These are phyloP conservation scores for Tetramorium alpestre DNA, from an alignment of 1,140 invertebrate species.

Conservation along the genomic window DNA sequence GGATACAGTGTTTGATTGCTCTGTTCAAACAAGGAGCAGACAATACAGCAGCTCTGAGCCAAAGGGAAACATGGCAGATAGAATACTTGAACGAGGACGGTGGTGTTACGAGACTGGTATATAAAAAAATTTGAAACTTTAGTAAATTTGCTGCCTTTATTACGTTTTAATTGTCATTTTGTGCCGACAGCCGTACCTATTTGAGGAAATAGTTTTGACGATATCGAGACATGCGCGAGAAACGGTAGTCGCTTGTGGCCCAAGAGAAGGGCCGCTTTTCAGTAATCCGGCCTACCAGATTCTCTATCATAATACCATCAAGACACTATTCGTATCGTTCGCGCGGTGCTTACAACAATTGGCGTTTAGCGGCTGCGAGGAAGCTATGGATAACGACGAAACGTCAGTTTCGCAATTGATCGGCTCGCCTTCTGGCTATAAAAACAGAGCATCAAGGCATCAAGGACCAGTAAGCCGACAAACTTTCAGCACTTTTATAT, in stretches of 20 bases:
- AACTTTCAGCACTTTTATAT: no score
- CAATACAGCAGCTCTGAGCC: conserved; percentile 91
- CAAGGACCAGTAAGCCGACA: conserved; percentile 78
- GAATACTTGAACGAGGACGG: conserved; percentile 93
- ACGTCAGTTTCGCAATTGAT: conserved; percentile 88
- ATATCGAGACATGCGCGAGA: conserved; percentile 94
- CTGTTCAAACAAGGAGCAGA: conserved; percentile 94
- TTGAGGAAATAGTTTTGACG: conserved; percentile 94
- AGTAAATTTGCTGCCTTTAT: conserved; percentile 9
- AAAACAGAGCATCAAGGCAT: conserved; percentile 78
- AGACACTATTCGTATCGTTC: conserved; percentile 90
- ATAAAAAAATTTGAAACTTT: neutral
- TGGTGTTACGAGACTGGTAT: conserved; percentile 93
- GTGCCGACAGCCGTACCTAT: conserved; percentile 90
- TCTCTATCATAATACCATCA: conserved; percentile 89
- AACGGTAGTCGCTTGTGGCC: conserved; percentile 91
- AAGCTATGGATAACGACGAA: conserved; percentile 86
- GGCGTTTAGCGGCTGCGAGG: conserved; percentile 88
- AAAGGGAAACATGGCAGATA: conserved; percentile 95
- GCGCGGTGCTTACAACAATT: conserved; percentile 88
- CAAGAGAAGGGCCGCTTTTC: conserved; percentile 90
- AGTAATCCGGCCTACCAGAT: conserved; percentile 88
- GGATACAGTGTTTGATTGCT: conserved; percentile 94
- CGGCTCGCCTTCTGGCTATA: conserved; percentile 87
- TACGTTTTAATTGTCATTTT: conserved; percentile 67